Conservation (phyloP, 2,888 invertebrate genomes). For the Quadroppia sp. region DNA sequence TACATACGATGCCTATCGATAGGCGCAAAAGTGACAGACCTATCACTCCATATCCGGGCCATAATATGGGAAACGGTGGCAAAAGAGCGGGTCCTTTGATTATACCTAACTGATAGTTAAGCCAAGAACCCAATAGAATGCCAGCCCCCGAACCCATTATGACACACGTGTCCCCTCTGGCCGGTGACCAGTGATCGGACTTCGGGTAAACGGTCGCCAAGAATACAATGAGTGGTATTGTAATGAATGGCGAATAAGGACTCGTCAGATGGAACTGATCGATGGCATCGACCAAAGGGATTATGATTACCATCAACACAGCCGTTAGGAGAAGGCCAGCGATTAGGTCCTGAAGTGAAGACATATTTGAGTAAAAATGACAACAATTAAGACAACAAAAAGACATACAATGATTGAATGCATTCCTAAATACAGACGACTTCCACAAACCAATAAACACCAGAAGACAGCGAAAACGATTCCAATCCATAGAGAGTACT, state of each 20-base stretch:
- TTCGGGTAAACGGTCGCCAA: conserved; percentile 74
- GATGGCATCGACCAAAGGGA: conserved; percentile 69
- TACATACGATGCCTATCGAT: conserved; percentile 68
- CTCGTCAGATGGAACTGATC: conserved; percentile 69
- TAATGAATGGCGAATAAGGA: conserved; percentile 62
- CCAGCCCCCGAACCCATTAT: conserved; percentile 77
- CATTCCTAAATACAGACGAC: conserved; percentile 87
- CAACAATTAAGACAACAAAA: no score
- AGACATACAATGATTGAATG: conserved; percentile 83
- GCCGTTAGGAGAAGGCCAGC: conserved; percentile 69
- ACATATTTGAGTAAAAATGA: no score
- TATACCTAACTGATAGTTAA: conserved; percentile 71
- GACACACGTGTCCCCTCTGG: conserved; percentile 82
- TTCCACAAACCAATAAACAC: conserved; percentile 74
- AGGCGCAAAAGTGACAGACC: conserved; percentile 65
- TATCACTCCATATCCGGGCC: conserved; percentile 71
- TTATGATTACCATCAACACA: conserved; percentile 64
- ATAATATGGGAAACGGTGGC: conserved; percentile 71
- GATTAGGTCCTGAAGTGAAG: no score
- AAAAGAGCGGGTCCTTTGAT: conserved; percentile 56
- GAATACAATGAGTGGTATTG: conserved; percentile 61
- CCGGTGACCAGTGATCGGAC: conserved; percentile 82
- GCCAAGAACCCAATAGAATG: conserved; percentile 73
- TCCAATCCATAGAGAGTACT: conserved; percentile 56
- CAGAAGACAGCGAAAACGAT: conserved; percentile 55